Conservation (phyloP, 2,888 invertebrate species). For the Aporophyla nigra region DNA sequence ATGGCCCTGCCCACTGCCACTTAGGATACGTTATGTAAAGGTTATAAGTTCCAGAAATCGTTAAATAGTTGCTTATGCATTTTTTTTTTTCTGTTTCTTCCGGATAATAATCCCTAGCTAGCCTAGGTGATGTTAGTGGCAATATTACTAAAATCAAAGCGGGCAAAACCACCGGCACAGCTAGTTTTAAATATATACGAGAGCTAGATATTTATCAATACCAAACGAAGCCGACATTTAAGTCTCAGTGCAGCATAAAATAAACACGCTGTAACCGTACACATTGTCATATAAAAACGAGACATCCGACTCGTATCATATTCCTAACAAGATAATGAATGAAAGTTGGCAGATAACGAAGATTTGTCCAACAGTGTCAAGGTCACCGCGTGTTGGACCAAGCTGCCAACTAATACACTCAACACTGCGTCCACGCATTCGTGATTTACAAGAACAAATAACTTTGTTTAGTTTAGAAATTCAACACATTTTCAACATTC, state of each 20-base stretch:
- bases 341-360: slow-evolving; percentile 83
- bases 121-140: too few species aligned
- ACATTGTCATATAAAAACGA: slow-evolving; percentile 18
- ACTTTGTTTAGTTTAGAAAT: slow-evolving; percentile 29
- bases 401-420: slow-evolving; percentile 76
- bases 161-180: too few species aligned
- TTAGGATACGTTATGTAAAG: too few species aligned
- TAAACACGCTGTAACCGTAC: background rate
- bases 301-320: slow-evolving; percentile 56
- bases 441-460: slow-evolving; percentile 56
- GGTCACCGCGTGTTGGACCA: slow-evolving; percentile 74
- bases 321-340: slow-evolving; percentile 76
- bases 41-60: too few species aligned
- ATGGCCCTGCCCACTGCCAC: too few species aligned
- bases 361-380: slow-evolving; percentile 82
- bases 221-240: background rate
- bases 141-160: too few species aligned
- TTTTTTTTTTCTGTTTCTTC: too few species aligned
- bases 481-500: slow-evolving; percentile 39
- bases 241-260: background rate
- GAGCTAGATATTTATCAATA: background rate
- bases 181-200: background rate
- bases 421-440: slow-evolving; percentile 56
- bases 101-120: too few species aligned
- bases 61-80: too few species aligned